Base-by-base conservation (phyloP, 2,888 invertebrate species). In the Epinotia nisella region DNA sequence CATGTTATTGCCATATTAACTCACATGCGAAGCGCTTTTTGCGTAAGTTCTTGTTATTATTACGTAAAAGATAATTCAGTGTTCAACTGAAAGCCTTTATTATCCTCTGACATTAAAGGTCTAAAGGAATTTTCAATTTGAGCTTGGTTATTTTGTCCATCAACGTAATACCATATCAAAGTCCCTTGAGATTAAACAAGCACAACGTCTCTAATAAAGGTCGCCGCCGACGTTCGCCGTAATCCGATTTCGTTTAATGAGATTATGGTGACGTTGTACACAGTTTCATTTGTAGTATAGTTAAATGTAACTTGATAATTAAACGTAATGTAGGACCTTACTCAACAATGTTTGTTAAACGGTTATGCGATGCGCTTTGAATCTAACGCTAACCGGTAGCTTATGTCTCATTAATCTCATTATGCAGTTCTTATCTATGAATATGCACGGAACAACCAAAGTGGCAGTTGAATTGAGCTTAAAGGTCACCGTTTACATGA, bases 241-340 rank as follows among this genome's bases (percentile, higher is more conserved):
- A 91, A 91, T 90, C 83, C 84, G 87, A 90, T 90, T 88, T 78
- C 75, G 70, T 74, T 69, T 82, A 81, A 83, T 80, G 74, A 75
- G 77, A 83, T 83, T 82, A 80, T 41, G 73, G 75, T 74, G 60
- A 67, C 60, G 70, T 55, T 19, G 2, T 17, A n/a, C 67, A 58
- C 17, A 17, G 53, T 69, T 73, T 73, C 51, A 69, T 64, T 69
- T 64, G 21, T 41, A 53, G 61, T 9, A 61, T 21, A 21, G 45
- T 45, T 39, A 1, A 59, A 15, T 21, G 15, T 45, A 15, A 53
- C 35, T 17, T 35, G 53, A 53, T 65, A 53, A 53, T 53, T 35
- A 65, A 53, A 65, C 35, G 53, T 53, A 19, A 19, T 21, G n/a
- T 53, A 53, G 65, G 65, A 65, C 65, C 65, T 65, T 53, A 51